Evolutionary conservation across 2,113 vertebrate species (phyloP), one percentile per base, ranked within the genome.

Genomic region (Colistium nudipinnis): DNA sequence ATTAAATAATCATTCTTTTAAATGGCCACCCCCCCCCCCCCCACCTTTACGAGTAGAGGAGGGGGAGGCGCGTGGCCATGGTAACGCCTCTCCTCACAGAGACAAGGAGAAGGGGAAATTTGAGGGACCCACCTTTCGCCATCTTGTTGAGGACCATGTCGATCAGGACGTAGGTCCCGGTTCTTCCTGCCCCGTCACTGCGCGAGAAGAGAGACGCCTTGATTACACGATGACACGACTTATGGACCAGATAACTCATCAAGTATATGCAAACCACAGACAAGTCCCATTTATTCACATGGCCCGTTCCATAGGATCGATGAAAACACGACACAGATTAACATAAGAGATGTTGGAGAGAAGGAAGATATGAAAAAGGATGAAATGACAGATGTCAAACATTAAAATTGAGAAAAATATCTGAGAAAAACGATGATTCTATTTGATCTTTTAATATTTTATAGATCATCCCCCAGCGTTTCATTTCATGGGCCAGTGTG

Each of bases 61-160:
- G 36, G 13, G 3, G 5, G 35, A 17, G n/a, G n/a, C 11, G 3
- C 7, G 70, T 78, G 52, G 31, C 70, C 45, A 71, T 30, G 65
- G 66, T 25, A 54, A 78, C 57, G 3, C 10, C 49, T 55, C 3
- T 45, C 7, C 47, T 43, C 28, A 49, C 13, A 25, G 1, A 9
- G 4, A 2, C 5, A 49, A 2, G 14, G 6, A 14, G 16, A 7
- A n/a, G 7, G 35, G 16, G 4, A 28, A 14, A 1, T n/a, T n/a
- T n/a, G n/a, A 3, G 6, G 69, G 67, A 79, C 93, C 75, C 87
- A 99, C 98, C 98, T 96, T 99, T 99, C 16, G 97, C 95, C 97
- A 99, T 99, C 85, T 97, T 95, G 90, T 98, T 99, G 79, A 99
- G 93, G 60, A 99, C 98, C 98, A 99, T 99, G 90, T 99, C 98